Base-by-base conservation (phyloP, 92 coral and sea anemone species). In the Palythoa grandis region DNA sequence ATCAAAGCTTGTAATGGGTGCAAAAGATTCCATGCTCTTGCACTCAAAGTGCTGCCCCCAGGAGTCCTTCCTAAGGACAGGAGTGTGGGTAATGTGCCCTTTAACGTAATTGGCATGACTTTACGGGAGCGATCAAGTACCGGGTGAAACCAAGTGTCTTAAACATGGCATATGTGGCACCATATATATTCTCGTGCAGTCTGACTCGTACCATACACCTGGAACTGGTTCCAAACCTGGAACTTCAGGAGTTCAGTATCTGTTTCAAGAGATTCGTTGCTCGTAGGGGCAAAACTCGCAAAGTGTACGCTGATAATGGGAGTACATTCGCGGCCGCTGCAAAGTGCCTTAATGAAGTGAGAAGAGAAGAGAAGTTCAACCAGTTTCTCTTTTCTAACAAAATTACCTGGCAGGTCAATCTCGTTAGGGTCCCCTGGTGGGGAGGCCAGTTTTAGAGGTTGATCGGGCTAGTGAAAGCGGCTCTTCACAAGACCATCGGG, bases 341-440 rank as follows among this genome's bases (percentile, higher is more conserved):
- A 52, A 76, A 17, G 43, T 76, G 80, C 63, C 80, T 76, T 3
- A 52, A 54, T 11, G 66, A 52, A 25, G 80, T 25, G 19, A 16
- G 65, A 0, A 75, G 38, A 35, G 82, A 76, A 25, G 66, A 76
- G 66, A 76, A 19, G n/a, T n/a, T n/a, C n/a, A n/a, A n/a, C n/a
- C n/a, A n/a, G n/a, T n/a, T n/a, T n/a, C n/a, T n/a, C n/a, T 1
- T 15, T 52, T 7, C 61, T 0, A 53, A 76, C 40, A 25, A 52
- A n/a, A 75, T 76, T 14, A 53, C 48, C 20, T 76, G 82, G 82
- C 82, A 76, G n/a, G n/a, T n/a, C n/a, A n/a, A n/a, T n/a, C n/a
- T n/a, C n/a, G n/a, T n/a, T n/a, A n/a, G n/a, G n/a, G n/a, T n/a
- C n/a, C n/a, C n/a, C n/a, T n/a, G n/a, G n/a, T n/a, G n/a, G n/a